Evolutionary conservation across 2,113 vertebrate species (phyloP).

Genomic region (Sceloporus tristichus): DNA sequence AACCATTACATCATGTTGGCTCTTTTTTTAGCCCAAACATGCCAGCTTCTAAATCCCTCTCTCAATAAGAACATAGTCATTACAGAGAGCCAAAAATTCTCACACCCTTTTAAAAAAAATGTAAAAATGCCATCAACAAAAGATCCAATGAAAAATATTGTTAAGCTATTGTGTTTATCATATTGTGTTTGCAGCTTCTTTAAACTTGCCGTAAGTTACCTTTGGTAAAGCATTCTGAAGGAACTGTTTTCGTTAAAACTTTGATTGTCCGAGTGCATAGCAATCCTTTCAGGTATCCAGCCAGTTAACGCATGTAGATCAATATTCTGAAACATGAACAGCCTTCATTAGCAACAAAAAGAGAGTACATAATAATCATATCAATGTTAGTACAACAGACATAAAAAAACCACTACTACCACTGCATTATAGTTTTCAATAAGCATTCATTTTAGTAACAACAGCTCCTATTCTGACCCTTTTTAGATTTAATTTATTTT

Average conservation of each 20-base stretch:
- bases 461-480: neutral
- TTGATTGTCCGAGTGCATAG: constrained; percentile 99
- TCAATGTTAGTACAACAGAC: neutral
- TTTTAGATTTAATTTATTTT: neutral
- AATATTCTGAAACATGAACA: constrained; percentile 89
- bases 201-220: constrained; percentile 74
- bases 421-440: neutral
- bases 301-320: constrained; percentile 97
- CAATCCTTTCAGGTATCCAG: constrained; percentile 98
- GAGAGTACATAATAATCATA: neutral
- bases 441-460: neutral
- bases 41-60: neutral
- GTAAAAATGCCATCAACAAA: neutral
- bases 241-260: constrained; percentile 93
- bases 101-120: too few species aligned
- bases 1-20: too few species aligned
- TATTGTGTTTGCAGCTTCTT: neutral
- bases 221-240: constrained; percentile 98
- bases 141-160: neutral
- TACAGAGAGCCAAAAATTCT: neutral
- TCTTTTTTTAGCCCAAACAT: neutral
- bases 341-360: neutral
- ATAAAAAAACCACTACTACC: neutral
- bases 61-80: neutral
- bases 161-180: neutral